These are phyloP conservation scores for Galerucella calmariensis DNA, from an alignment of 2,888 invertebrate species.

Conservation along the genomic window DNA sequence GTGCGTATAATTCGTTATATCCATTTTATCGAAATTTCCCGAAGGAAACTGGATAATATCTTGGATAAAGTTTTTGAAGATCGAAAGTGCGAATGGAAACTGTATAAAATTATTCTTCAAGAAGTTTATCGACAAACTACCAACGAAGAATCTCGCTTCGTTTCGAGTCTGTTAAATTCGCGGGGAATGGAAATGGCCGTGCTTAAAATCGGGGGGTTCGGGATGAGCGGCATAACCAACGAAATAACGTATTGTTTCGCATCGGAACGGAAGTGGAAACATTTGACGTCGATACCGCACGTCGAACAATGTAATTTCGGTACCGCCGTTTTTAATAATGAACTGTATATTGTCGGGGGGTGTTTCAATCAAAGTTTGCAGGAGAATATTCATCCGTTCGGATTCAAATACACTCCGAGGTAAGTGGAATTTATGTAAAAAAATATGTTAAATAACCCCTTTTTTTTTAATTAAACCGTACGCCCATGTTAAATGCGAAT, in stretches of 20 bases:
- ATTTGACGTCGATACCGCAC: slow-evolving; percentile 76
- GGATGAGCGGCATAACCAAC: slow-evolving; percentile 73
- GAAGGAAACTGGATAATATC: slow-evolving; percentile 54
- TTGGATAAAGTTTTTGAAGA: slow-evolving; percentile 55
- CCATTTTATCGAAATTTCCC: slow-evolving; percentile 66
- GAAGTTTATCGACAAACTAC: slow-evolving; percentile 59
- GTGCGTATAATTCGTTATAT: slow-evolving; percentile 65
- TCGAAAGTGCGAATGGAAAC: slow-evolving; percentile 56
- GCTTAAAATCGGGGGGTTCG: slow-evolving; percentile 78
- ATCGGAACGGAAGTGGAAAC: slow-evolving; percentile 71
- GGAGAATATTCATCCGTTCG: slow-evolving; percentile 79
- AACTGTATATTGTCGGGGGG: slow-evolving; percentile 77
- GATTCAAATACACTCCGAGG: slow-evolving; percentile 71
- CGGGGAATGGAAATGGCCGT: slow-evolving; percentile 77
- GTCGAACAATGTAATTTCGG: slow-evolving; percentile 81
- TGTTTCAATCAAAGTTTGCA: slow-evolving; percentile 76
- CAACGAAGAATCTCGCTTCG: slow-evolving; percentile 44
- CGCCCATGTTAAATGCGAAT: not conserved
- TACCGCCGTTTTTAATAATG: slow-evolving; percentile 74
- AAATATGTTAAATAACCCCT: not conserved
- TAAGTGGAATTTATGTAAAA: slow-evolving; percentile 31
- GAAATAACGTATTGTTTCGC: slow-evolving; percentile 75
- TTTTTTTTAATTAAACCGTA: not conserved
- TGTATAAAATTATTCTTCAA: slow-evolving; percentile 62
- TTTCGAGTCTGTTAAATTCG: slow-evolving; percentile 67